A percentile compares a stretch with the other conserved stretches of the same genome.
Conservation (phyloP, 2,888 invertebrate genomes). For the Athetis lepigone region DNA sequence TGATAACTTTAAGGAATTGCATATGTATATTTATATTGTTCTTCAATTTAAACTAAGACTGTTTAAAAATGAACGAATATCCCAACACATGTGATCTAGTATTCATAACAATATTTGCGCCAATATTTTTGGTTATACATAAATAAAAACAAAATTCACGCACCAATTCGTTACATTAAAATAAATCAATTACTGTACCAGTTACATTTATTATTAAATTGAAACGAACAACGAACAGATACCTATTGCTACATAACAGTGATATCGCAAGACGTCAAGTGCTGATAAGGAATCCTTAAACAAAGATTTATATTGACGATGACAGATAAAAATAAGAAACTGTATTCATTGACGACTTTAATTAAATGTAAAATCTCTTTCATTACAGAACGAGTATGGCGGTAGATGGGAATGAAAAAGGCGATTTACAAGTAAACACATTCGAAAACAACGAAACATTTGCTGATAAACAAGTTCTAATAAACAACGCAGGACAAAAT, state of each 20-base stretch:
- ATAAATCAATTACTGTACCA: constrained; percentile 6
- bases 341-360: neutral
- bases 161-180: constrained; percentile 2
- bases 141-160: neutral
- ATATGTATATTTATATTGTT: too few relatives aligned
- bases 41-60: too few relatives aligned
- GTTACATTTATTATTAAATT: constrained; percentile 18
- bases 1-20: too few relatives aligned
- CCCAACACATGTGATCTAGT: too few relatives aligned
- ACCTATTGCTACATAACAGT: constrained; percentile 23
- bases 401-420: constrained; percentile 34
- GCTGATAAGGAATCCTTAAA: constrained; percentile 42
- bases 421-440: constrained; percentile 20
- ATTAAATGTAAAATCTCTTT: constrained; percentile 21
- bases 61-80: too few relatives aligned
- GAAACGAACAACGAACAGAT: constrained; percentile 18
- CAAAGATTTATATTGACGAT: constrained; percentile 34
- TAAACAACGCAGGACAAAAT: constrained; percentile 26
- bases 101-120: too few relatives aligned
- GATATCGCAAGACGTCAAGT: constrained; percentile 27
- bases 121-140: too few relatives aligned
- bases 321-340: constrained; percentile 24
- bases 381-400: constrained; percentile 60
- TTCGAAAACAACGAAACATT: constrained; percentile 26
- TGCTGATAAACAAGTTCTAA: constrained; percentile 34